phyloP scores from a whole-genome alignment of 2,888 invertebrate species.

The Clivina fossor region DNA sequence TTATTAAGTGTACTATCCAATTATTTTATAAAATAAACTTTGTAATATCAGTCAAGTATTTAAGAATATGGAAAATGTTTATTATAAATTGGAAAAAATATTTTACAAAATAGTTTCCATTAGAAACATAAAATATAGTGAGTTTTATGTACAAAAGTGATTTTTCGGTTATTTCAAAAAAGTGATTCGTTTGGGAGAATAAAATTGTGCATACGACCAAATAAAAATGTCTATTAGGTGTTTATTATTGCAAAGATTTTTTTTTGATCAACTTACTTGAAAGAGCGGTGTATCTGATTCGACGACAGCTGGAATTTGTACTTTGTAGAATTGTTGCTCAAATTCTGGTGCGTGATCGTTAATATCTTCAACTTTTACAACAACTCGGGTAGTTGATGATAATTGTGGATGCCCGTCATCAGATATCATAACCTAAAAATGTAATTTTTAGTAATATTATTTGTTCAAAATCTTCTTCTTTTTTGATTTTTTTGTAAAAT shows the following conservation, averaged over 20 bases:
- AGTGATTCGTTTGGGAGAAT: not conserved
- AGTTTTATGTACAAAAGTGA: conserved; percentile 25
- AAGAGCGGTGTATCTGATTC: conserved; percentile 59
- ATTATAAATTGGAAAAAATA: no score
- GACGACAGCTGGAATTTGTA: conserved; percentile 69
- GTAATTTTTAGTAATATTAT: no score
- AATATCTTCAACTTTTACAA: conserved; percentile 76
- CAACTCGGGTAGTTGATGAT: conserved; percentile 77
- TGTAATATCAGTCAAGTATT: no score
- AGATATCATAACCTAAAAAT: conserved; percentile 65
- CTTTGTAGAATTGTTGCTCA: conserved; percentile 78
- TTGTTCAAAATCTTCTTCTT: no score
- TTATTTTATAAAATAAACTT: no score
- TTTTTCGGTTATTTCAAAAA: conserved; percentile 3
- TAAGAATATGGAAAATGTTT: no score
- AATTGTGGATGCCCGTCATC: conserved; percentile 77
- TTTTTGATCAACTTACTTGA: conserved; percentile 55
- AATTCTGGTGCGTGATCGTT: conserved; percentile 89
- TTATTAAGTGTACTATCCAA: no score
- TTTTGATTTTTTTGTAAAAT: no score
- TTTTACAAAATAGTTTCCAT: no score
- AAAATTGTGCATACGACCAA: not conserved
- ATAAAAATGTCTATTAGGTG: not conserved
- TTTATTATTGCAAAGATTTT: not conserved
- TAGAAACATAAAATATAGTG: conserved; percentile 17